Evolutionary conservation across 1,140 invertebrate species (phyloP), one percentile per base, ranked within the genome.

Genomic region (Eurytemora carolleeae): DNA sequence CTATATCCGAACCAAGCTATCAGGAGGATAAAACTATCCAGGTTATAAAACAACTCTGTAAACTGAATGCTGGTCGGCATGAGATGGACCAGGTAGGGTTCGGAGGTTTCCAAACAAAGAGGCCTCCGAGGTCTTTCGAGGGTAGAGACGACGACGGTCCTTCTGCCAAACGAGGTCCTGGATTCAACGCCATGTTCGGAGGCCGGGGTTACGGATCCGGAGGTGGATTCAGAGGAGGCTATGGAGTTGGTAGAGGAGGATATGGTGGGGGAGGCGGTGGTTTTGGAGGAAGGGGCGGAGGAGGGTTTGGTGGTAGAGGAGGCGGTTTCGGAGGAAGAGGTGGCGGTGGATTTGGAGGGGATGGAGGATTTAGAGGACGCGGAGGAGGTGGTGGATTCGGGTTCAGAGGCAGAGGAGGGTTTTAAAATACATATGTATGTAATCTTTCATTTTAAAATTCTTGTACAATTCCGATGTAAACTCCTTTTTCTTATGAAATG

Each of bases 31-130:
- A 76, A 60, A 79, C 79, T 63, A 64, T 72, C 20, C 63, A 67
- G 12, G 76, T 83, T 3, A 76, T 87, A 1, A 80, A 77, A 66
- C 73, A 78, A 20, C 68, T 90, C 0, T 87, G 85, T 67, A 75
- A 78, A 20, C 76, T 86, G 68, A 78, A 82, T 66, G 79, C 85
- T 1, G 83, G 84, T 1, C 80, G 85, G 66, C 79, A 75, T 66
- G 76, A 78, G 58, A 77, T 86, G 65, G 74, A 78, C 1, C 78
- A 79, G 2, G 71, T 78, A 1, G 44, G 65, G 66, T 55, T 69
- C 61, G 58, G 69, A 63, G 7, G 74, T 24, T 53, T 1, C 25
- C 26, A 52, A 26, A 12, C 31, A 53, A 60, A 17, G 24, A 24
- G 15, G 25, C 7, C 26, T 16, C 0, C 19, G 20, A 22, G 18